These are phyloP conservation scores for Apis dorsata DNA, from an alignment of 1,140 invertebrate species.

Conservation along the genomic window DNA sequence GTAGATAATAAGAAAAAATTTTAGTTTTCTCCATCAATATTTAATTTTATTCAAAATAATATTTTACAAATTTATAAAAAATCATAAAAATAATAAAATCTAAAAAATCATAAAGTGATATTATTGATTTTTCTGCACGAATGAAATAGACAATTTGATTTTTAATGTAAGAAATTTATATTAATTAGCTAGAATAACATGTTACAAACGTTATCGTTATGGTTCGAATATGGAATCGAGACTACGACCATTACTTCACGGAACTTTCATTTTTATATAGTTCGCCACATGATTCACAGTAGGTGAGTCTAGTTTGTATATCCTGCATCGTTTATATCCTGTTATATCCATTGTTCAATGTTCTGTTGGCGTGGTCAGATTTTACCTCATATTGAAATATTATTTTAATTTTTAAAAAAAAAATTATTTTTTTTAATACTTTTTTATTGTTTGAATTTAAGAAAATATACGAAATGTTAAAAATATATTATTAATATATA, in stretches of 20 bases:
- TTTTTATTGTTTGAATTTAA: no score
- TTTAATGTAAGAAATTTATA: not conserved
- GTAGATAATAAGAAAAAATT: not conserved
- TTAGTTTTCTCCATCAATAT: not conserved
- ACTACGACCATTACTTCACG: not conserved
- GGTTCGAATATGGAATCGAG: not conserved
- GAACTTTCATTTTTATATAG: conserved; percentile 54
- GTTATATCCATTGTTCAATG: conserved; percentile 39
- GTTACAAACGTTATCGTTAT: not conserved
- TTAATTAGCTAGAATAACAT: not conserved
- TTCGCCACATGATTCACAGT: conserved; percentile 48
- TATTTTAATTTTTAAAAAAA: not conserved
- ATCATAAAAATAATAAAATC: not conserved
- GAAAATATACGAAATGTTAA: no score
- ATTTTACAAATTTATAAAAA: not conserved
- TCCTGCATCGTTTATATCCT: conserved; percentile 52
- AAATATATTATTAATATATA: no score
- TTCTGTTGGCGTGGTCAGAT: not conserved
- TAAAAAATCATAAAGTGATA: not conserved
- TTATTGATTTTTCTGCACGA: not conserved
- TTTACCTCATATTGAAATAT: not conserved
- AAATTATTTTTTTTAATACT: no score
- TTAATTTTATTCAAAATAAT: not conserved
- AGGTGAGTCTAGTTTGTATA: conserved; percentile 42
- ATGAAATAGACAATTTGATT: not conserved